phyloP scores from a whole-genome alignment of 2,888 invertebrate species.

The Nephrotoma appendiculata region DNA sequence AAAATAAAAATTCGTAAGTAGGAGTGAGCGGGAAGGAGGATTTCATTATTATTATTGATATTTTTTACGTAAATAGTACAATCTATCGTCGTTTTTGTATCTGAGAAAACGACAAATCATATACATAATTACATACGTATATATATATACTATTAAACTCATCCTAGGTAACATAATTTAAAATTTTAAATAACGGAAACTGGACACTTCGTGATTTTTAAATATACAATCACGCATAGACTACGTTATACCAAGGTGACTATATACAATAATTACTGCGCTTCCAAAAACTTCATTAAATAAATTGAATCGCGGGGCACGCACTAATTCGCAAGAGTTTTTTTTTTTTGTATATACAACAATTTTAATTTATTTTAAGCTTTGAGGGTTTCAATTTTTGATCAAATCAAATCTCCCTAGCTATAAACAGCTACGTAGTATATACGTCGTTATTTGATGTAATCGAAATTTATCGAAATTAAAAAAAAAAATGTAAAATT shows the following conservation, averaged over 20 bases:
- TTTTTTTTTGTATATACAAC: not conserved
- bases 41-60: not conserved
- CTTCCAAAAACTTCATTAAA: not conserved
- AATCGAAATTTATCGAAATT: not conserved
- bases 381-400: not conserved
- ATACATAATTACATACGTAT: too few species aligned
- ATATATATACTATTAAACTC: not conserved
- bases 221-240: not conserved
- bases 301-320: not conserved
- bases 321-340: not conserved
- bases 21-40: not conserved
- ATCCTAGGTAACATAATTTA: too few species aligned
- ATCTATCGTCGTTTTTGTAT: not conserved
- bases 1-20: not conserved
- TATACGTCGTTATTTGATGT: not conserved
- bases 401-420: not conserved
- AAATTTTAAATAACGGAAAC: not conserved
- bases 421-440: not conserved
- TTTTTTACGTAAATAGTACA: not conserved
- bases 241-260: not conserved
- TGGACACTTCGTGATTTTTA: not conserved
- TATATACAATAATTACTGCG: not conserved
- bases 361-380: not conserved
- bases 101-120: not conserved
- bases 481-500: not conserved